Percentiles rank a stretch among this genome's conserved stretches.
Evolutionary conservation across 2,888 invertebrate genomes (phyloP).

Genomic region (Cheilosia urbana): DNA sequence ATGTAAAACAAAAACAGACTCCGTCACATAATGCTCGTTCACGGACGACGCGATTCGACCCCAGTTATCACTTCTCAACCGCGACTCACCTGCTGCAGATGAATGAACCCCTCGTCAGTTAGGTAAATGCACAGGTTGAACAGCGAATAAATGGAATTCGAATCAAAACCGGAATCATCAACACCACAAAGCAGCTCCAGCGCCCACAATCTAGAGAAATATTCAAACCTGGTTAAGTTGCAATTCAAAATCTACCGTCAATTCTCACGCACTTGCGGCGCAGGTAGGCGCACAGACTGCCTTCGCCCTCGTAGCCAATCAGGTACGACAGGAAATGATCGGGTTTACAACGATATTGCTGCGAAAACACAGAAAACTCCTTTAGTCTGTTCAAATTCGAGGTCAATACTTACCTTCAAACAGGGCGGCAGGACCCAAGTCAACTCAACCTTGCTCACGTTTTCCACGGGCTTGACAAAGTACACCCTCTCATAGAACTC

Average conservation of each 20-base stretch:
- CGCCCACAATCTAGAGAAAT: conserved; percentile 88
- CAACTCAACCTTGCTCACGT: conserved; percentile 87
- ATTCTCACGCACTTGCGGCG: conserved; percentile 86
- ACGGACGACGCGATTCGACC: no score
- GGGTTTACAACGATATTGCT: conserved; percentile 83
- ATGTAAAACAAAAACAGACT: no score
- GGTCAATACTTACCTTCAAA: conserved; percentile 72
- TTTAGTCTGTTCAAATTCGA: not conserved
- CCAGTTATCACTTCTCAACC: no score
- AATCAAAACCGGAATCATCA: conserved; percentile 90
- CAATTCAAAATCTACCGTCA: not conserved
- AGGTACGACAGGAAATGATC: conserved; percentile 90
- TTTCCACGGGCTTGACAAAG: conserved; percentile 90
- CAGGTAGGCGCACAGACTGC: conserved; percentile 91
- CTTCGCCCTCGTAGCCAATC: conserved; percentile 94
- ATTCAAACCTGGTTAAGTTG: no score
- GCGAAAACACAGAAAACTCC: conserved; percentile 13
- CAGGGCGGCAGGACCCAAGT: conserved; percentile 82
- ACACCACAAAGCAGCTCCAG: conserved; percentile 89
- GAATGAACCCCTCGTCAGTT: conserved; percentile 90
- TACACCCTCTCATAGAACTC: conserved; percentile 84
- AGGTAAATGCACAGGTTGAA: conserved; percentile 90
- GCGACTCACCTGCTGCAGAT: conserved; percentile 86
- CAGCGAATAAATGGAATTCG: conserved; percentile 91
- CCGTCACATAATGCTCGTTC: no score